Conservation (phyloP, 2,797 vertebrate genomes). For the Phrynocephalus vlangalii region DNA sequence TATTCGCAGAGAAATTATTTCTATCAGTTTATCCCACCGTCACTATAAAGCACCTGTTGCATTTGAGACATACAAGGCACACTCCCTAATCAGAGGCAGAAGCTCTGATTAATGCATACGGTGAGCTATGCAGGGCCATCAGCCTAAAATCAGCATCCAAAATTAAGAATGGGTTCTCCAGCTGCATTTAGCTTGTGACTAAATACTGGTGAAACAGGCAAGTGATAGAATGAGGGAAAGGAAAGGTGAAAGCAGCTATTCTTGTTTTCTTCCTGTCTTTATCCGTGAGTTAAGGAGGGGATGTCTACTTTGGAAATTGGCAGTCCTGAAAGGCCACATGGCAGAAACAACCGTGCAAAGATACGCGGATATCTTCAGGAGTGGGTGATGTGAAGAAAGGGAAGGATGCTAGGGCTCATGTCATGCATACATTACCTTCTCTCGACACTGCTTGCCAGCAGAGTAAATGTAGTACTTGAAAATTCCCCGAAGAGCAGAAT, state of each 20-base stretch:
- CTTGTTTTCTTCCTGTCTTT: background rate
- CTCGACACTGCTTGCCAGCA: background rate
- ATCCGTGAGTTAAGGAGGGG: background rate
- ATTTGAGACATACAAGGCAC: background rate
- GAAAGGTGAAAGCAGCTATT: too few relatives aligned
- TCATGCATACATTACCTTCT: background rate
- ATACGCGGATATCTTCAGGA: background rate
- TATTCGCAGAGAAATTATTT: background rate
- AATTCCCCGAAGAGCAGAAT: conserved; percentile 50
- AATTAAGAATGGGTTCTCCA: background rate
- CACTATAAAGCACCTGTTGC: background rate
- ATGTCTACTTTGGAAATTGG: background rate
- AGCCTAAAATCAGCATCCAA: background rate
- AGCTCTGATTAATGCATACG: background rate
- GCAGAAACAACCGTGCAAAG: background rate
- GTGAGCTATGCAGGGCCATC: background rate
- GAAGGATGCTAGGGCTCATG: background rate
- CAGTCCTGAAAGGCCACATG: background rate
- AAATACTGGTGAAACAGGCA: background rate
- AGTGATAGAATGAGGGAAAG: background rate
- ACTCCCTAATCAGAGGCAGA: background rate
- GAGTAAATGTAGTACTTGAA: background rate
- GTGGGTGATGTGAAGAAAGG: background rate
- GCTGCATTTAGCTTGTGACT: background rate
- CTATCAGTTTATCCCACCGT: background rate